phyloP scores from a whole-genome alignment of 1,140 invertebrate species.

The Conopomorpha cramerella region DNA sequence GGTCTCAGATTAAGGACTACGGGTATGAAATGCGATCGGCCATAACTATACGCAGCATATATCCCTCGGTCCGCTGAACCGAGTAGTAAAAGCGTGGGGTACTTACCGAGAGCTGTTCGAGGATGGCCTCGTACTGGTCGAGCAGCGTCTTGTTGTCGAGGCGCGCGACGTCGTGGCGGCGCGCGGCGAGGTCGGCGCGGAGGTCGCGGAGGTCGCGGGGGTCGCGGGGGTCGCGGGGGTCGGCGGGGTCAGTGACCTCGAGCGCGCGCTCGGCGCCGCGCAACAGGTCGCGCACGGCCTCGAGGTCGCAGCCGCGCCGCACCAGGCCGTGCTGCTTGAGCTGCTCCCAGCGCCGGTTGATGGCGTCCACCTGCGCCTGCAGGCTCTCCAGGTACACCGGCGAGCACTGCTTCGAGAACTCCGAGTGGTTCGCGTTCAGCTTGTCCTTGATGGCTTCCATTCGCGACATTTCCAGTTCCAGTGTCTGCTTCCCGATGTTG shows the following conservation, averaged over 20 bases:
- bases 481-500: slow-evolving; percentile 55
- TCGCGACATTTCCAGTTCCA: slow-evolving; percentile 69
- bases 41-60: too few relatives aligned
- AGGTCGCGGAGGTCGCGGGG: slow-evolving; percentile 16
- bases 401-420: slow-evolving; percentile 71
- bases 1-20: too few relatives aligned
- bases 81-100: slow-evolving; percentile 2
- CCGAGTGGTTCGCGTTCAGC: slow-evolving; percentile 64
- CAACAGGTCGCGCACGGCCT: slow-evolving; percentile 15
- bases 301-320: slow-evolving; percentile 11
- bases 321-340: slow-evolving; percentile 15
- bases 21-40: too few relatives aligned
- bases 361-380: slow-evolving; percentile 61
- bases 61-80: too few relatives aligned
- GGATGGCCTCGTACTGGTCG: slow-evolving; percentile 22
- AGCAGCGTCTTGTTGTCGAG: slow-evolving; percentile 16
- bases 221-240: too few relatives aligned
- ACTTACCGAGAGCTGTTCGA: slow-evolving; percentile 35
- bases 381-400: slow-evolving; percentile 66
- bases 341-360: slow-evolving; percentile 38
- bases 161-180: too few relatives aligned
- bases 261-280: slow-evolving; percentile 21
- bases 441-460: slow-evolving; percentile 66
- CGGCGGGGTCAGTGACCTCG: too few relatives aligned
- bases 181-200: slow-evolving; percentile 17